phyloP scores from a whole-genome alignment of 2,888 invertebrate species.

The Neria commutata region DNA sequence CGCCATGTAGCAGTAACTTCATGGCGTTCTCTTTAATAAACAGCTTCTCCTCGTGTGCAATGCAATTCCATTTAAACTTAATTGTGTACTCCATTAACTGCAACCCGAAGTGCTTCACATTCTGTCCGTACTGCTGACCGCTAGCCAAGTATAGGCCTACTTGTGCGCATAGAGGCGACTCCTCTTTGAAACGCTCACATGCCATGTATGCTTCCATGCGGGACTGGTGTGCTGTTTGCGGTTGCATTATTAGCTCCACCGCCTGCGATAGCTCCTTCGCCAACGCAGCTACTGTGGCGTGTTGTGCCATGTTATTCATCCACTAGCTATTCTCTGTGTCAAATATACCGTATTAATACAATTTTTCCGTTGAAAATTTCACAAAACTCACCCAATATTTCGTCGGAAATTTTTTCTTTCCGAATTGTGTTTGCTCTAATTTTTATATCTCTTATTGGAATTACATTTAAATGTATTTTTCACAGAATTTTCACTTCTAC shows the following conservation, averaged over 20 bases:
- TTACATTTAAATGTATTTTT: background rate
- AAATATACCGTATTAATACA: no score
- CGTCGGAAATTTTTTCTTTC: background rate
- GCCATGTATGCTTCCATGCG: constrained; percentile 83
- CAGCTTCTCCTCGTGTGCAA: constrained; percentile 84
- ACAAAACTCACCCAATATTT: constrained; percentile 15
- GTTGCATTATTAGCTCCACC: constrained; percentile 82
- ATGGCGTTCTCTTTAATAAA: constrained; percentile 91
- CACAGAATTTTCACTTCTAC: no score
- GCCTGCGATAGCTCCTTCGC: constrained; percentile 81
- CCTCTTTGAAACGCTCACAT: constrained; percentile 71
- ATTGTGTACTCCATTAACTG: constrained; percentile 93
- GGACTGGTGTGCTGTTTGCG: constrained; percentile 76
- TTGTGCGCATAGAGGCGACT: constrained; percentile 85
- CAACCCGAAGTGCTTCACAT: constrained; percentile 88
- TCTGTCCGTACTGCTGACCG: constrained; percentile 75
- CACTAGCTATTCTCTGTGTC: no score
- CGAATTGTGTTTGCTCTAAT: background rate
- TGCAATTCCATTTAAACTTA: constrained; percentile 90
- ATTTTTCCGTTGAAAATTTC: constrained; percentile 7
- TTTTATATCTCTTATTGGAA: background rate
- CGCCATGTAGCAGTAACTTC: constrained; percentile 79
- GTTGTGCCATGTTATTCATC: constrained; percentile 49
- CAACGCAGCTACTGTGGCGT: constrained; percentile 53
- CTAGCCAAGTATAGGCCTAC: constrained; percentile 81